Conservation (phyloP, 1,140 invertebrate species). For the Bombyx mori region ASM3026992v2 NC_085133.1:4272001-4272500, state of each 20-base stretch:
- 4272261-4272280: constrained; percentile 35
- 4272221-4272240: constrained; percentile 29
- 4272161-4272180: constrained; percentile 38
- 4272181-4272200: constrained; percentile 32
- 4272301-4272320: neutral
- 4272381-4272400: constrained; percentile 47
- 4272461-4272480: constrained; percentile 47
- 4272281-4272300: constrained; percentile 10
- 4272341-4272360: constrained; percentile 33
- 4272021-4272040: constrained; percentile 40
- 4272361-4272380: constrained; percentile 18
- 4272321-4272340: constrained; percentile 15
- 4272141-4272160: constrained; percentile 40
- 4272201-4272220: constrained; percentile 29
- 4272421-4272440: constrained; percentile 29
- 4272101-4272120: constrained; percentile 55
- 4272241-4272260: constrained; percentile 47
- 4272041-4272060: constrained; percentile 55
- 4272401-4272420: constrained; percentile 51
- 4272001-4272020: constrained; percentile 31
- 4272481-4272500: constrained; percentile 42
- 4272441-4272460: constrained; percentile 35
- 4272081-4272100: constrained; percentile 36
- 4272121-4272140: constrained; percentile 46
- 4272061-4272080: constrained; percentile 48